These are phyloP conservation scores for Corythoichthys intestinalis DNA, from an alignment of 2,113 vertebrate genomes.

Conservation along the genomic window DNA sequence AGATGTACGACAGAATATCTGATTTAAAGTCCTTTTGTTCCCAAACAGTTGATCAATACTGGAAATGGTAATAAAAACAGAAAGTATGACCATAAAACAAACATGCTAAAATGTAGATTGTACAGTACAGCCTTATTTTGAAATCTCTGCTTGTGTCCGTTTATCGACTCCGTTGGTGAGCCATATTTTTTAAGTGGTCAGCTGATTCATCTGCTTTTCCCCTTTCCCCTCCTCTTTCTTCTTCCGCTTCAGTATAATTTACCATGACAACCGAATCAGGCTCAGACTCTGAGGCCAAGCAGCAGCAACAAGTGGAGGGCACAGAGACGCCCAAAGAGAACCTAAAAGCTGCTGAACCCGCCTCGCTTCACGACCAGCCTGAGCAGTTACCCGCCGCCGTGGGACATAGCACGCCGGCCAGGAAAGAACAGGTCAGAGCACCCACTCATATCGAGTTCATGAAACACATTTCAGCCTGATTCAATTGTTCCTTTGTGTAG, in stretches of 20 bases:
- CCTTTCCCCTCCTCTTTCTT: slow-evolving; percentile 10
- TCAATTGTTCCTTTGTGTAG: background rate
- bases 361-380: slow-evolving; percentile 62
- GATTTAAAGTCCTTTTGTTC: background rate
- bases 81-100: background rate
- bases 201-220: slow-evolving; percentile 45
- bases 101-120: too few relatives aligned
- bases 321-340: slow-evolving; percentile 64
- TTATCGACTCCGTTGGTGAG: slow-evolving; percentile 12
- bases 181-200: slow-evolving; percentile 15
- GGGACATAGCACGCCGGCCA: slow-evolving; percentile 81
- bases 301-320: slow-evolving; percentile 67
- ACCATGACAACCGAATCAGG: slow-evolving; percentile 93
- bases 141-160: background rate
- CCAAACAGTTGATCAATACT: background rate
- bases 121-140: background rate
- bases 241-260: slow-evolving; percentile 75
- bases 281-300: slow-evolving; percentile 83
- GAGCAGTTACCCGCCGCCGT: slow-evolving; percentile 79
- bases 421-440: slow-evolving; percentile 73
- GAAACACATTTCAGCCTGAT: background rate
- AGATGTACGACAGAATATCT: background rate
- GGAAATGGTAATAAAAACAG: background rate
- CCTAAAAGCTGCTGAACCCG: slow-evolving; percentile 28
- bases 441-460: background rate